These are phyloP conservation scores for Coenobita brevimanus DNA, from an alignment of 1,140 invertebrate genomes.

Conservation along the genomic window DNA sequence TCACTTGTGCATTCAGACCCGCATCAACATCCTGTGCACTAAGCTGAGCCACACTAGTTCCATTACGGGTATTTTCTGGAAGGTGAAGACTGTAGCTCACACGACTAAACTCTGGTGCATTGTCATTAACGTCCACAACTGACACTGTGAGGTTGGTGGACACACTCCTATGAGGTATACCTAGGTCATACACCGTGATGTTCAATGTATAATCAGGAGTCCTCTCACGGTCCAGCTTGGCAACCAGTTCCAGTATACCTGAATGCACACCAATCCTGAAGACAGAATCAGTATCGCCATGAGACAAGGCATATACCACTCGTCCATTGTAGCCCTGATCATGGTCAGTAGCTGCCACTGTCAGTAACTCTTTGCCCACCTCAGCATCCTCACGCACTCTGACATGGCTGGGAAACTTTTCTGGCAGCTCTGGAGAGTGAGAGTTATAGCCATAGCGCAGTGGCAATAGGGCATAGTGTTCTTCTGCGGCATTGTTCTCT, in stretches of 20 bases:
- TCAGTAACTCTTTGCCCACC: conserved; percentile 47
- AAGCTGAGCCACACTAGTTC: conserved; percentile 74
- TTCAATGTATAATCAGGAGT: conserved; percentile 88
- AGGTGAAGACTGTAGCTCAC: conserved; percentile 73
- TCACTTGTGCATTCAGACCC: conserved; percentile 83
- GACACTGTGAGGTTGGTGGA: conserved; percentile 83
- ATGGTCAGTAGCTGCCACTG: conserved; percentile 77
- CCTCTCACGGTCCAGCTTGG: conserved; percentile 89
- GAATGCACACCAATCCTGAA: conserved; percentile 90
- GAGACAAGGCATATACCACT: conserved; percentile 88
- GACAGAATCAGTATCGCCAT: conserved; percentile 89
- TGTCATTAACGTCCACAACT: conserved; percentile 76
- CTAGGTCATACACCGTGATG: conserved; percentile 90
- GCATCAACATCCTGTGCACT: conserved; percentile 76
- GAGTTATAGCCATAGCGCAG: conserved; percentile 89
- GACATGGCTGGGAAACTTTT: conserved; percentile 71
- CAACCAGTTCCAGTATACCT: conserved; percentile 88
- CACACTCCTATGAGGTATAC: conserved; percentile 84
- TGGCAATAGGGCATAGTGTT: conserved; percentile 83
- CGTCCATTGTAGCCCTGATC: conserved; percentile 95
- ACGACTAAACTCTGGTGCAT: conserved; percentile 75
- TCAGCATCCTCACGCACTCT: conserved; percentile 50
- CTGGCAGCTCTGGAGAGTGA: conserved; percentile 87
- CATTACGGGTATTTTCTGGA: conserved; percentile 74
- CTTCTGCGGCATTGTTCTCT: conserved; percentile 82